A percentile compares a stretch with the other conserved stretches of the same genome.
phyloP scores from a whole-genome alignment of 2,888 invertebrate genomes.

The Lysandra bellargus region DNA sequence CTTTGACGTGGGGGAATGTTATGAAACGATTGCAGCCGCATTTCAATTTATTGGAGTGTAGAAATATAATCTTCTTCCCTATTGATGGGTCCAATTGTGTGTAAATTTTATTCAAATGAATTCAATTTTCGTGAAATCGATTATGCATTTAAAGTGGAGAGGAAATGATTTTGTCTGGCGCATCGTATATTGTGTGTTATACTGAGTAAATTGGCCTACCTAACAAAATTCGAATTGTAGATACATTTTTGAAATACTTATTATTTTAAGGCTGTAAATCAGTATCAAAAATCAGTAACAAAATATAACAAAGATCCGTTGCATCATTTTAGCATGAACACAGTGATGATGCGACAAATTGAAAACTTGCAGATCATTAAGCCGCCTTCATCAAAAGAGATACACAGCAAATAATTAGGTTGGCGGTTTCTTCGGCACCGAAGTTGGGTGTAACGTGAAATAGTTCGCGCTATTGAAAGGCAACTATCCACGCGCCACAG shows the following conservation, averaged over 20 bases:
- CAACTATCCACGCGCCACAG: constrained; percentile 27
- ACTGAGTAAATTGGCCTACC: background rate
- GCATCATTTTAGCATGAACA: no score
- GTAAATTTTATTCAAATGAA: constrained; percentile 29
- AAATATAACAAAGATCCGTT: background rate
- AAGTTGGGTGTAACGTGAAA: constrained; percentile 27
- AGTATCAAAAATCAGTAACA: no score
- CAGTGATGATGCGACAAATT: background rate
- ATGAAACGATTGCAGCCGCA: constrained; percentile 31
- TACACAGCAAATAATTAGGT: constrained; percentile 29
- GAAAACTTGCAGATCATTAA: background rate
- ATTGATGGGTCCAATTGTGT: constrained; percentile 29
- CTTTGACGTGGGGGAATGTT: constrained; percentile 32
- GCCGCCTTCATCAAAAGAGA: constrained; percentile 5
- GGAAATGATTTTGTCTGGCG: background rate
- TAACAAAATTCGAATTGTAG: background rate
- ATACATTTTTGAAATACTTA: background rate
- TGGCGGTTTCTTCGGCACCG: background rate
- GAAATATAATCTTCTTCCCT: constrained; percentile 29
- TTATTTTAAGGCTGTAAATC: background rate
- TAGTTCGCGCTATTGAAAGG: constrained; percentile 31
- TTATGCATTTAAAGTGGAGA: background rate
- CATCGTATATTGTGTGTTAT: background rate
- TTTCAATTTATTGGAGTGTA: constrained; percentile 32
- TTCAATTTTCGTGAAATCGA: constrained; percentile 23